Percentiles rank a stretch among this genome's conserved stretches.
Evolutionary conservation across 92 coral and sea anemone species (phyloP).

Genomic region (Paramuricea clavata): DNA sequence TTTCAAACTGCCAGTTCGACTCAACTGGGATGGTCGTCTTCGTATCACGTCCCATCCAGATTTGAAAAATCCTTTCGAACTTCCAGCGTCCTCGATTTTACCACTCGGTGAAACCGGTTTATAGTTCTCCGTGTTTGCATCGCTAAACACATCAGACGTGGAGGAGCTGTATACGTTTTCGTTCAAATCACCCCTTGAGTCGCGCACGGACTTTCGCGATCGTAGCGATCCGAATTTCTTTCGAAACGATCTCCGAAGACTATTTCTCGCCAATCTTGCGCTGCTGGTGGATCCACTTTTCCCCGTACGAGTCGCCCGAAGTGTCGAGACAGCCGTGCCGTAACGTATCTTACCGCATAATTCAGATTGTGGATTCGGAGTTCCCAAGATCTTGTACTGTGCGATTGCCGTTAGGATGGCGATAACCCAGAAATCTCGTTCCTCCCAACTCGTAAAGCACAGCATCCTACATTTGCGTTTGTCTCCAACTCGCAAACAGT

Average conservation of each 20-base stretch:
- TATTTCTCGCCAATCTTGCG: background rate
- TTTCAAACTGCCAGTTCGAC: background rate
- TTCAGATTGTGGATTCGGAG: background rate
- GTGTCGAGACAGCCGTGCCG: background rate
- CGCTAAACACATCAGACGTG: conserved; percentile 10
- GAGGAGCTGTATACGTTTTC: background rate
- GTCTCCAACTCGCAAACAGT: conserved; percentile 49
- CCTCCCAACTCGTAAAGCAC: conserved; percentile 44
- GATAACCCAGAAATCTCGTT: conserved; percentile 45
- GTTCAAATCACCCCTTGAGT: conserved; percentile 7
- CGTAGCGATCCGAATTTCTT: conserved; percentile 37
- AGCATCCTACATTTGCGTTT: conserved; percentile 35
- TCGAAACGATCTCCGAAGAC: conserved; percentile 8
- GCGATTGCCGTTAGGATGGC: conserved; percentile 38
- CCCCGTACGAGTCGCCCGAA: background rate
- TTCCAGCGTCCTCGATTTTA: background rate
- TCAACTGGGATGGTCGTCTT: background rate
- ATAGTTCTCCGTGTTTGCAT: background rate
- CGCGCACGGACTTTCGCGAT: conserved; percentile 23
- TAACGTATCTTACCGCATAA: conserved; percentile 31
- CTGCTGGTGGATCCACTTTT: background rate
- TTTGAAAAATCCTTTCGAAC: background rate
- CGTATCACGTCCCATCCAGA: conserved; percentile 19
- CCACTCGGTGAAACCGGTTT: background rate
- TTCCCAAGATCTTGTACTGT: conserved; percentile 19